Evolutionary conservation across 2,113 vertebrate genomes (phyloP), one percentile per base, ranked within the genome.

Genomic region (Xiphias gladius): DNA sequence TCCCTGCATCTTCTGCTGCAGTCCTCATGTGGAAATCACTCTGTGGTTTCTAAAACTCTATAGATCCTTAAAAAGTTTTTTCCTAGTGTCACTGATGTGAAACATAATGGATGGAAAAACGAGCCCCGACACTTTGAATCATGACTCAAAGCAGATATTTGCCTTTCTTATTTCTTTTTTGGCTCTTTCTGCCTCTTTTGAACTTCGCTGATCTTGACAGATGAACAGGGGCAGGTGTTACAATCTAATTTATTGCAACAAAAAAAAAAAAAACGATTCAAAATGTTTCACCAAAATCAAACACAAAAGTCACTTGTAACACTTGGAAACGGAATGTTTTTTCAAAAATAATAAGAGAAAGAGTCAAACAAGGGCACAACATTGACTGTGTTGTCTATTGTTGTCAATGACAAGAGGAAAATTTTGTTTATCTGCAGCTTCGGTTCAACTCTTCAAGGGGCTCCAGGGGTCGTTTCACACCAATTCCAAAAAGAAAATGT

Each of bases 1-100:
- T 22, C 24, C 13, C 57, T 26, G 61, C 69, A 58, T 69, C 79
- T 79, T 71, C 50, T 0, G 35, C 65, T 16, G 74, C 41, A 1
- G 32, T 7, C 32, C 46, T 26, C 59, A 19, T 30, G 35, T 41
- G 71, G 5, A 80, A 74, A 54, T 57, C 46, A 61, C 24, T 48
- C 19, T 37, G 10, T 8, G 43, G 26, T 12, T 35, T 62, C 19
- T 32, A 19, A 63, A 22, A n/a, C 32, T 68, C 41, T 30, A 28
- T 48, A 67, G 17, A 28, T 28, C 22, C 32, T 37, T 3, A 6
- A 22, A 74, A 17, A 50, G 8, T 12, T 43, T 14, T 48, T 2
- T 8, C 57, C 26, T 30, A 10, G 1, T 39, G 17, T n/a, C 35
- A 24, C 20, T 22, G 10, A 66, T n/a, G 9, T 63, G 20, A 48